Evolutionary conservation across 2,113 vertebrate species (phyloP).

Genomic region (Oreotrochilus melanogaster): DNA sequence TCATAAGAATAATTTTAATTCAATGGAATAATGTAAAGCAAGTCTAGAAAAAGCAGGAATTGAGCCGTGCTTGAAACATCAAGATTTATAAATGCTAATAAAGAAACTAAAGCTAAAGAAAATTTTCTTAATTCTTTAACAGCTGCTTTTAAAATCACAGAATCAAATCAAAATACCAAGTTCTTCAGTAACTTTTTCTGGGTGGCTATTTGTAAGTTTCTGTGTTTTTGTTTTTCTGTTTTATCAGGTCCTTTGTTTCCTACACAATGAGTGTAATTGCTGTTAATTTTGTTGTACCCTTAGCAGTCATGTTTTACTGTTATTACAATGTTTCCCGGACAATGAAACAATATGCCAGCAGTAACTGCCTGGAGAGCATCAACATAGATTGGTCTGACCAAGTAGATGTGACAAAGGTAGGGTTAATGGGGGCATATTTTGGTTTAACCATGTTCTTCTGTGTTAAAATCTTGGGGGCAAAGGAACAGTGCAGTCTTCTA

Average conservation of each 20-base stretch:
- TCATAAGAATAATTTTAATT: neutral
- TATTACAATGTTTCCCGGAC: constrained; percentile 91
- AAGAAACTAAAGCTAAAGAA: neutral
- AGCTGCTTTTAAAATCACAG: neutral
- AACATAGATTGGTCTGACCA: constrained; percentile 93
- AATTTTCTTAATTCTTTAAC: neutral
- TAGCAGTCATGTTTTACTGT: constrained; percentile 94
- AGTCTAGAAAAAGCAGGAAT: neutral
- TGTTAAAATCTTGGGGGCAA: neutral
- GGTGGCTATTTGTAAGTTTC: constrained; percentile 49
- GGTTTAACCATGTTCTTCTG: neutral
- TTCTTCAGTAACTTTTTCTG: constrained; percentile 4
- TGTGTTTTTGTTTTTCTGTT: constrained; percentile 67
- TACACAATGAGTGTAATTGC: constrained; percentile 94
- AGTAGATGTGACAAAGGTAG: constrained; percentile 94
- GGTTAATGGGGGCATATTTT: neutral
- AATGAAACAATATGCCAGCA: constrained; percentile 80
- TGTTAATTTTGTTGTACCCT: constrained; percentile 92
- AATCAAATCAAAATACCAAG: neutral
- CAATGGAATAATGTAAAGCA: neutral
- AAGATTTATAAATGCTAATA: neutral
- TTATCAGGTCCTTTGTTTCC: constrained; percentile 92
- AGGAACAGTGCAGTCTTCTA: neutral
- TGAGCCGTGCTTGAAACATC: neutral
- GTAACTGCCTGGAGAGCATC: constrained; percentile 79